phyloP scores from a whole-genome alignment of 2,888 invertebrate genomes.

The Xanthostigma xanthostigma region DNA sequence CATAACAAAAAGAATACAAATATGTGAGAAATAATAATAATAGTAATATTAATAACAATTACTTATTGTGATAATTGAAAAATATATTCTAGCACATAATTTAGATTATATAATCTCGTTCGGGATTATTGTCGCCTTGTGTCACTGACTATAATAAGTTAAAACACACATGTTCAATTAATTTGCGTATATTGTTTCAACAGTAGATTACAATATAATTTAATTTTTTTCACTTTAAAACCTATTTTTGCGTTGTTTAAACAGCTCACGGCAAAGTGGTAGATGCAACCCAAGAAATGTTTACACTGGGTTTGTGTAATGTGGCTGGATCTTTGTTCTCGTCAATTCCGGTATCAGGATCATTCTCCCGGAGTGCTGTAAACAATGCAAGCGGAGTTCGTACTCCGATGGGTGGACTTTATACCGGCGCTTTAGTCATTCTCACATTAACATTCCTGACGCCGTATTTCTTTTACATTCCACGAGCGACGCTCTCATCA shows the following conservation, averaged over 20 bases:
- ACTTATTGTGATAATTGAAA: too few relatives aligned
- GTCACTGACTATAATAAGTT: too few relatives aligned
- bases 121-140: too few relatives aligned
- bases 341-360: slow-evolving; percentile 65
- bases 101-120: too few relatives aligned
- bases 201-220: too few relatives aligned
- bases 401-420: slow-evolving; percentile 59
- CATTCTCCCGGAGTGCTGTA: slow-evolving; percentile 62
- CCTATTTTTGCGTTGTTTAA: slow-evolving; percentile 8
- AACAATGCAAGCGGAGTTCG: slow-evolving; percentile 66
- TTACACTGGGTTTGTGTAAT: slow-evolving; percentile 63
- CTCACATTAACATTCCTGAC: slow-evolving; percentile 55
- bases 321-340: slow-evolving; percentile 56
- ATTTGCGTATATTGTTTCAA: too few relatives aligned
- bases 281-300: slow-evolving; percentile 68
- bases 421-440: slow-evolving; percentile 54
- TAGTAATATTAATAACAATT: too few relatives aligned
- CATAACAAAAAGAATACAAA: too few relatives aligned
- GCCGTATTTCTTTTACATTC: slow-evolving; percentile 59
- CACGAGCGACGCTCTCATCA: slow-evolving; percentile 48
- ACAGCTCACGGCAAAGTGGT: slow-evolving; percentile 51
- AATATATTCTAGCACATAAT: too few relatives aligned
- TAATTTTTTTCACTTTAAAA: too few relatives aligned
- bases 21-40: too few relatives aligned
- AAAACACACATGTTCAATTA: too few relatives aligned